phyloP scores from a whole-genome alignment of 2,113 vertebrate species.

The Hipposideros armiger region DNA sequence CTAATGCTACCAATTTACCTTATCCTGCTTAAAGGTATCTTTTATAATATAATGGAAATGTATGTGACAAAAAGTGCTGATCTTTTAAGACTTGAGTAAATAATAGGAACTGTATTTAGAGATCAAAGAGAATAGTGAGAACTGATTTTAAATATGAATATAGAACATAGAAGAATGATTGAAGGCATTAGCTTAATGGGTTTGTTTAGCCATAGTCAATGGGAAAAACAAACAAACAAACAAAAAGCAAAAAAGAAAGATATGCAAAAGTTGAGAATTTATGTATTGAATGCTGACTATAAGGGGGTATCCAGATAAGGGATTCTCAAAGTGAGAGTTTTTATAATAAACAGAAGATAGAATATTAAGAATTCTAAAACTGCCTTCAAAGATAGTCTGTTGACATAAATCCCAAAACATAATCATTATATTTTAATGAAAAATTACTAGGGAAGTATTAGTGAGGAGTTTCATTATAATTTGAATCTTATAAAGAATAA shows the following conservation, averaged over 20 bases:
- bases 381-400: background rate
- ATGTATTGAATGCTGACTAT: background rate
- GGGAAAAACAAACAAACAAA: background rate
- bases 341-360: background rate
- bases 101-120: background rate
- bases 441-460: background rate
- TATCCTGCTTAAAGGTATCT: background rate
- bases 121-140: background rate
- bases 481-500: background rate
- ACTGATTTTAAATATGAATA: background rate
- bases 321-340: background rate
- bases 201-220: background rate
- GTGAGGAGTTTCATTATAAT: background rate
- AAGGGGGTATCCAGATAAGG: background rate
- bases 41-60: background rate
- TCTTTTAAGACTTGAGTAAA: background rate
- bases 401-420: background rate
- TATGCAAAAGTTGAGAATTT: background rate
- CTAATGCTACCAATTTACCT: conserved; percentile 19
- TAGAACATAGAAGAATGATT: background rate
- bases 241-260: background rate
- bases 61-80: background rate
- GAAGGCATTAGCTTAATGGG: background rate
- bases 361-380: background rate
- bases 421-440: background rate